phyloP scores from a whole-genome alignment of 2,797 vertebrate species.

The Melopsittacus undulatus region DNA sequence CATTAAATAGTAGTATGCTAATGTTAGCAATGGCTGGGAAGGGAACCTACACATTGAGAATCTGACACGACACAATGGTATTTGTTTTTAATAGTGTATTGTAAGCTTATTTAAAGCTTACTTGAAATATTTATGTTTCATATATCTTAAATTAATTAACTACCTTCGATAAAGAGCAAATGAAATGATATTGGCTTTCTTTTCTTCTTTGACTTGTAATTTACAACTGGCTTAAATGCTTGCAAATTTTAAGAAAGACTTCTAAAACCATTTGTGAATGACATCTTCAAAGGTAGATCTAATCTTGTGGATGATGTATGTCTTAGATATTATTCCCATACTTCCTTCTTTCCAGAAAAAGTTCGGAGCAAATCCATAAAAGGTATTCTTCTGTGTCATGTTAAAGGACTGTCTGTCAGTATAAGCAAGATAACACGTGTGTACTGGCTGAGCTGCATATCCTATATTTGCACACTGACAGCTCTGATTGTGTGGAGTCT shows the following conservation, averaged over 20 bases:
- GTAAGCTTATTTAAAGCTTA: not conserved
- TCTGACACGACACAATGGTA: not conserved
- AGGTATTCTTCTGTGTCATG: not conserved
- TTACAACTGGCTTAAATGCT: not conserved
- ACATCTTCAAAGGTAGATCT: not conserved
- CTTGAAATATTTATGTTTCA: not conserved
- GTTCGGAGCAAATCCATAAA: not conserved
- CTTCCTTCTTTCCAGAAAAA: not conserved
- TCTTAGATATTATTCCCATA: not conserved
- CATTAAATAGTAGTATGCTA: not conserved
- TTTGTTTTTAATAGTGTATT: not conserved
- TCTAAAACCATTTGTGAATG: not conserved
- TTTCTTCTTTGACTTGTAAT: not conserved
- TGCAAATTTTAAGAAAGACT: not conserved
- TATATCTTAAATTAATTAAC: not conserved
- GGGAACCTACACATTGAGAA: not conserved
- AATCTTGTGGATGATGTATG: not conserved
- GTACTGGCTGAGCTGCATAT: not conserved
- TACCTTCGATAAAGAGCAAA: not conserved
- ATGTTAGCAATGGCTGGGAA: not conserved
- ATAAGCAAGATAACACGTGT: not conserved
- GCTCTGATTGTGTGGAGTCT: fast-evolving
- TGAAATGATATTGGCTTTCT: not conserved
- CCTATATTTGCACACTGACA: not conserved
- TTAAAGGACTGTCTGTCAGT: not conserved